Evolutionary conservation across 1,140 invertebrate genomes (phyloP), one percentile per base, ranked within the genome.

Genomic region (Ptiloglossa arizonensis): DNA sequence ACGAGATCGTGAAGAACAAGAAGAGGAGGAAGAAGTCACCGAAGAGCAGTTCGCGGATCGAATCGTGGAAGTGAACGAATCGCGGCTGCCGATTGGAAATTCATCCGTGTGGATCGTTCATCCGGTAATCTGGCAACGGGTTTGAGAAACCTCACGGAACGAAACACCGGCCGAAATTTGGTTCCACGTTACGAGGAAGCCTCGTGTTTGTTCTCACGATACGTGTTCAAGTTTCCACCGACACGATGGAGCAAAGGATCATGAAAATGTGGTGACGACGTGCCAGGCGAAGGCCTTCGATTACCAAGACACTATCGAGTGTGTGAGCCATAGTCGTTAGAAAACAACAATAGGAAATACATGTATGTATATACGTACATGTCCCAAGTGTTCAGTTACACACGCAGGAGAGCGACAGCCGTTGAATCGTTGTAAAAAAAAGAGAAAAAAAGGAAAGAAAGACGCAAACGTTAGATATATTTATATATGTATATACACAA

Each of bases 251-350:
- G 82, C 87, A 85, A 81, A 92, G 87, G 81, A 91, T 91, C 56
- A 75, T 90, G 83, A 92, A 91, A 91, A 92, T 92, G 90, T 91
- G 86, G 90, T 92, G 90, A 92, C 87, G 83, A 80, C 68, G 87
- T 78, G 82, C 52, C 73, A 87, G 88, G 86, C 85, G 59, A 70
- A 83, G 87, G 89, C 87, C 89, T 89, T 48, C 62, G 74, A 80
- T 75, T 85, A 80, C 44, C 87, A 87, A 91, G 90, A 91, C 90
- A 91, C 89, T 90, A 89, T 85, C 84, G 62, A 88, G 88, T 92
- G 90, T 92, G 91, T 91, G 90, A 91, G 89, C 67, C 80, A 87
- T 86, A 89, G 82, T 88, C 81, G 62, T 83, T 87, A 87, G 81
- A 87, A 76, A 79, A 35, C 50, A 69, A 82, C 50, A n/a, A n/a